Evolutionary conservation across 2,113 vertebrate genomes (phyloP).

Genomic region (Dipodomys ordii): DNA sequence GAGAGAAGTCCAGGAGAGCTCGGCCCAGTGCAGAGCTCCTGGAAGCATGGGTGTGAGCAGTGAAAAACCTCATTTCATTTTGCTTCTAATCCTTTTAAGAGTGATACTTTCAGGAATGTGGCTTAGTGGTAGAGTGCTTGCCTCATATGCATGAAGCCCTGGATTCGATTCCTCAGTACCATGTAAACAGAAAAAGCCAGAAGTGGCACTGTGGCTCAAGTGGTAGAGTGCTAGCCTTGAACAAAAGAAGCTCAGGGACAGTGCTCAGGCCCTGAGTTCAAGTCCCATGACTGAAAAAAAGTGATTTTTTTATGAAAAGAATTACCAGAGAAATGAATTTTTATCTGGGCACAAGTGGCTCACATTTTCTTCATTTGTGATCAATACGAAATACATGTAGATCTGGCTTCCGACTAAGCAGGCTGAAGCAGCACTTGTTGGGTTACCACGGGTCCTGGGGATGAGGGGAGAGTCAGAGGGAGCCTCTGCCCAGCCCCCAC

Average conservation of each 20-base stretch:
- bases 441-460: too few relatives aligned
- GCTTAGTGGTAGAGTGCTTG: too few relatives aligned
- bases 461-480: accelerated
- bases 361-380: background rate
- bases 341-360: background rate
- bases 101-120: background rate
- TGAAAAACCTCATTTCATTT: background rate
- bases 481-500: background rate
- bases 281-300: too few relatives aligned
- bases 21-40: background rate
- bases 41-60: background rate
- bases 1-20: background rate
- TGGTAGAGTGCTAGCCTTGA: too few relatives aligned
- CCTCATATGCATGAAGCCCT: too few relatives aligned
- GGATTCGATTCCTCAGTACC: too few relatives aligned
- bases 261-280: too few relatives aligned
- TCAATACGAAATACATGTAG: background rate
- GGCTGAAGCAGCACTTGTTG: too few relatives aligned
- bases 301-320: background rate
- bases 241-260: too few relatives aligned
- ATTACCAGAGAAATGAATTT: background rate
- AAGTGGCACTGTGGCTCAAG: too few relatives aligned
- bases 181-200: too few relatives aligned
- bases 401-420: too few relatives aligned
- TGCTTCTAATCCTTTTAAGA: background rate